Percentiles rank a stretch among this genome's conserved stretches.
phyloP scores from a whole-genome alignment of 2,888 invertebrate genomes.

The Neoitamus cyanurus region DNA sequence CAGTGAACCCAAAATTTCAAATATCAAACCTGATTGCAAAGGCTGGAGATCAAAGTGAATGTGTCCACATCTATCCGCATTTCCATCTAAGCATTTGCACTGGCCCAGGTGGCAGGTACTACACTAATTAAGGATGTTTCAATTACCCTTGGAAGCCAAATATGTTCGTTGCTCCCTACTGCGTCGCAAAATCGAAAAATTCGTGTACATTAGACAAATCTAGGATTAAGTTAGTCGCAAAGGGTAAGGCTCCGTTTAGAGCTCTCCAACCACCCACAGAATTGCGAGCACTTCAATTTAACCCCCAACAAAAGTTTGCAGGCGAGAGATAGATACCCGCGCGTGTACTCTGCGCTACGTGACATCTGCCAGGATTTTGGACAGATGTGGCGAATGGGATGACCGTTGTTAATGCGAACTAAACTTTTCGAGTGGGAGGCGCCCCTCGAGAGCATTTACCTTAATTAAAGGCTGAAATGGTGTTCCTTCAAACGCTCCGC shows the following conservation, averaged over 20 bases:
- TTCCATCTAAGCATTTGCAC: too few species aligned
- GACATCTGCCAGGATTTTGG: background rate
- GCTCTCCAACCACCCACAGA: background rate
- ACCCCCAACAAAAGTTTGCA: background rate
- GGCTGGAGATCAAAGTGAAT: too few species aligned
- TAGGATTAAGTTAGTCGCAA: background rate
- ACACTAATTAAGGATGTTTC: background rate
- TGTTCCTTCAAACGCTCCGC: slow-evolving; percentile 1
- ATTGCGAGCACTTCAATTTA: background rate
- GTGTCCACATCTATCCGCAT: too few species aligned
- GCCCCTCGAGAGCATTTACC: background rate
- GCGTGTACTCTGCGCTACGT: background rate
- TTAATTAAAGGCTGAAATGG: background rate
- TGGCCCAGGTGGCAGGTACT: too few species aligned
- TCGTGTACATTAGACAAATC: background rate
- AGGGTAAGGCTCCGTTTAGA: background rate
- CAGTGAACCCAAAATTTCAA: too few species aligned
- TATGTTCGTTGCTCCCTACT: background rate
- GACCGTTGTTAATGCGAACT: background rate
- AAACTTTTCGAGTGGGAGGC: background rate
- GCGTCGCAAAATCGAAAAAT: background rate
- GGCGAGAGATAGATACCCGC: background rate
- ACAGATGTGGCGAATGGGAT: background rate
- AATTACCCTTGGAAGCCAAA: background rate
- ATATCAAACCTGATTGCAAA: too few species aligned